These are phyloP conservation scores for Chloroceryle amazona DNA, from an alignment of 2,797 vertebrate genomes.

Conservation along the genomic window DNA sequence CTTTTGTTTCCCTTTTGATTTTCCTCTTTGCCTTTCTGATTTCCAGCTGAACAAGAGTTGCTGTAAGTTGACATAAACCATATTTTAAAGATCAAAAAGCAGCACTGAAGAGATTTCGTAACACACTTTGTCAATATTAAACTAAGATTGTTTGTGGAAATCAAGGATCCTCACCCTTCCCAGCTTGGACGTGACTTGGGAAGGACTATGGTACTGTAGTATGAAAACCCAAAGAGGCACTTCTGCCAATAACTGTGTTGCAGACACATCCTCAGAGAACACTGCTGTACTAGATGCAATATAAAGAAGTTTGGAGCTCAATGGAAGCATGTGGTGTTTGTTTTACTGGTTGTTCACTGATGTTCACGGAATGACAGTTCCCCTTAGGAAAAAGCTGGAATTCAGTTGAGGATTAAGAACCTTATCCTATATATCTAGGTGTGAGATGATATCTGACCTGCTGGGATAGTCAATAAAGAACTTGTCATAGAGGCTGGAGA, in stretches of 20 bases:
- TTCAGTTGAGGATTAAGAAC: background rate
- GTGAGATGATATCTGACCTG: background rate
- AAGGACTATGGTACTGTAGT: background rate
- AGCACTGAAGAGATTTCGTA: background rate
- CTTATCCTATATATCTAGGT: background rate
- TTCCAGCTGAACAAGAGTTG: background rate
- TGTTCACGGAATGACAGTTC: background rate
- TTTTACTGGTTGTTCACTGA: background rate
- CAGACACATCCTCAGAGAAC: background rate
- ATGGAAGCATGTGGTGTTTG: background rate
- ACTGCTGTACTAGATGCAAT: background rate
- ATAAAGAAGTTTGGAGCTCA: background rate
- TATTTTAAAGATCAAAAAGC: background rate
- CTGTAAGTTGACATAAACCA: background rate
- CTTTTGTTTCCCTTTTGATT: background rate
- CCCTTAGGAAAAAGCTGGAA: background rate
- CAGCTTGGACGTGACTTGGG: accelerated
- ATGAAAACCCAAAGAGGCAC: background rate
- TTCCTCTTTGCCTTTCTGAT: background rate
- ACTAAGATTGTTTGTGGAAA: background rate
- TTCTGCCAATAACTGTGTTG: background rate
- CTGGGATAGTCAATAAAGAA: background rate
- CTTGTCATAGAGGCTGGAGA: background rate
- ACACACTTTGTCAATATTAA: background rate
- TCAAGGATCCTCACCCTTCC: background rate